Evolutionary conservation across 2,888 invertebrate genomes (phyloP).

Genomic region (Trissoscelio sp.): DNA sequence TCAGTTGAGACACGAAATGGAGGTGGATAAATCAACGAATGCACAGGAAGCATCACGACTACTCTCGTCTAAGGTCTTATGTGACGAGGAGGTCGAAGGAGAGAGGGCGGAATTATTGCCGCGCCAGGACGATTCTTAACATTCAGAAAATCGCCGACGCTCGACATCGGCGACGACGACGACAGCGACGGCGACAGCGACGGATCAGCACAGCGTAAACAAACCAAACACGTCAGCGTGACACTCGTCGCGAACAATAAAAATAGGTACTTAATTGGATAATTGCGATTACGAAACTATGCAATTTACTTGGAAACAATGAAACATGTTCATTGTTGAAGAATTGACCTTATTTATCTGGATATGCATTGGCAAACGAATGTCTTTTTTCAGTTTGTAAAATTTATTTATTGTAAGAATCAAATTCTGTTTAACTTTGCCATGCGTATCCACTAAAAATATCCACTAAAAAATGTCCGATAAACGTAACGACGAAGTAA

Average conservation of each 20-base stretch:
- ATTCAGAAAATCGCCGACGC: conserved; percentile 77
- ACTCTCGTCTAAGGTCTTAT: conserved; percentile 72
- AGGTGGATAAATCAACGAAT: conserved; percentile 73
- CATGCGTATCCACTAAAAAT: not conserved
- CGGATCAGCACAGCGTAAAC: conserved; percentile 70
- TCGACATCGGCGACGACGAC: conserved; percentile 60
- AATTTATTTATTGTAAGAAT: not conserved
- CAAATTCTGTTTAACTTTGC: not conserved
- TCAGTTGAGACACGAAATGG: conserved; percentile 70
- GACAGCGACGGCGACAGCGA: conserved; percentile 68
- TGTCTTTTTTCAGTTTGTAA: not conserved
- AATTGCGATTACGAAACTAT: conserved; percentile 19
- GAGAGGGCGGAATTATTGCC: conserved; percentile 77
- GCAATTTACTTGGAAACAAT: conserved; percentile 21
- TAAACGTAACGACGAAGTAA: not conserved
- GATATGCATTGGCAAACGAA: not conserved
- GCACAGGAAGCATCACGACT: conserved; percentile 74
- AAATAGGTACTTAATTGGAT: conserved; percentile 43
- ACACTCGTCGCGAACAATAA: conserved; percentile 72
- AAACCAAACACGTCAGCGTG: conserved; percentile 49
- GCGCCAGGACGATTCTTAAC: conserved; percentile 80
- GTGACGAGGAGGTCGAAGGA: conserved; percentile 77
- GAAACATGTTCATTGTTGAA: conserved; percentile 23
- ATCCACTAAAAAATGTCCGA: no score
- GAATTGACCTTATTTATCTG: conserved; percentile 8